Evolutionary conservation across 1,140 invertebrate species (phyloP).

Genomic region (Ostrea denselamellosa): DNA sequence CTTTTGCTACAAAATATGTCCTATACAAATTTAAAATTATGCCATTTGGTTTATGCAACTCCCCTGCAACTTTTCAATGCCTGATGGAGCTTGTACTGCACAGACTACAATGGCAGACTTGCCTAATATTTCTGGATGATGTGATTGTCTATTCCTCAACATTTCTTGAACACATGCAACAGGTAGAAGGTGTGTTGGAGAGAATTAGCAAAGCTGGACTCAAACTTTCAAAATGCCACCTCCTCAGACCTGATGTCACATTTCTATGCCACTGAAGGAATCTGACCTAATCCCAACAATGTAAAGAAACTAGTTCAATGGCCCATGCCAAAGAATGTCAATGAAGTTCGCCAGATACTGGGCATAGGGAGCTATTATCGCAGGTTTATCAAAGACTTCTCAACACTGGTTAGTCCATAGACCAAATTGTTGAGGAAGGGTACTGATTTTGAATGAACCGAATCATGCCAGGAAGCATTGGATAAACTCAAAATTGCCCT

Average conservation of each 20-base stretch:
- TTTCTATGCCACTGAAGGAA: conserved; percentile 52
- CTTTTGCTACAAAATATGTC: conserved; percentile 54
- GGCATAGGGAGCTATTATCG: conserved; percentile 59
- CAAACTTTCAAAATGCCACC: conserved; percentile 53
- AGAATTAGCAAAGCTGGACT: conserved; percentile 44
- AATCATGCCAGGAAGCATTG: conserved; percentile 57
- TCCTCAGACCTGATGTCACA: conserved; percentile 58
- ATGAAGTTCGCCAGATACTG: conserved; percentile 55
- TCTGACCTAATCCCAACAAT: conserved; percentile 49
- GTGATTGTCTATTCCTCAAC: conserved; percentile 52
- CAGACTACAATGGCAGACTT: conserved; percentile 45
- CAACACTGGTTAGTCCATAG: conserved; percentile 52
- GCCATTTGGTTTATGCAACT: conserved; percentile 61
- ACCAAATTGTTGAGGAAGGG: conserved; percentile 55
- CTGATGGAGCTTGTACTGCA: conserved; percentile 52
- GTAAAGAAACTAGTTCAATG: conserved; percentile 47
- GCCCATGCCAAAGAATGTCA: conserved; percentile 52
- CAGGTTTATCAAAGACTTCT: conserved; percentile 56
- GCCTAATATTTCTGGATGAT: conserved; percentile 59
- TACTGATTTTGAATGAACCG: conserved; percentile 51
- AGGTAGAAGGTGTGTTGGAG: conserved; percentile 47
- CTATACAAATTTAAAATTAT: conserved; percentile 59
- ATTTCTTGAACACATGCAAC: conserved; percentile 36
- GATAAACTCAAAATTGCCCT: conserved; percentile 56
- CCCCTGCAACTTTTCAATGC: conserved; percentile 53